These are phyloP conservation scores for Bombus waltoni DNA, from an alignment of 1,140 invertebrate species.

Conservation along the genomic window DNA sequence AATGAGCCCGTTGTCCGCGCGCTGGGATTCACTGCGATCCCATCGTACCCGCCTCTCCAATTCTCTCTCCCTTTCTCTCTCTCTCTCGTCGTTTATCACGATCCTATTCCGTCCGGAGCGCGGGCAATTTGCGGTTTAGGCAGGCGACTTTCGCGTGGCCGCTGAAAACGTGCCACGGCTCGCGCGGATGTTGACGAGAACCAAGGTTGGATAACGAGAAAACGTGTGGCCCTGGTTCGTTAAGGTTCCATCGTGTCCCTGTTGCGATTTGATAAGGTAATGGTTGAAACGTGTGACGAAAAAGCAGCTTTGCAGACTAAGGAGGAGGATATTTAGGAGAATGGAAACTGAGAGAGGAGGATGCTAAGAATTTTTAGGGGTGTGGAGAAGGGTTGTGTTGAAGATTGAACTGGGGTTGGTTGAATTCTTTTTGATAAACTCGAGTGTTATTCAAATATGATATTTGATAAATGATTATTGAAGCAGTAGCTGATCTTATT, in stretches of 20 bases:
- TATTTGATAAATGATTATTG: too few relatives aligned
- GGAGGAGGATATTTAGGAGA: not conserved
- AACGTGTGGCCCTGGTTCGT: not conserved
- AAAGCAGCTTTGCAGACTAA: not conserved
- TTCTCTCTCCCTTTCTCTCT: not conserved
- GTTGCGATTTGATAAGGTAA: not conserved
- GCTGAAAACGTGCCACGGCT: not conserved
- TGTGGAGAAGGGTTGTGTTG: not conserved
- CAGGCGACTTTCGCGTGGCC: not conserved
- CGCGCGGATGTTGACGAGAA: not conserved
- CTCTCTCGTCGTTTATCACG: conserved; percentile 13
- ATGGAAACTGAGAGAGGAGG: too few relatives aligned
- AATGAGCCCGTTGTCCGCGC: conserved; percentile 56
- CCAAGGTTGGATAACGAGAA: too few relatives aligned
- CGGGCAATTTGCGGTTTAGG: conserved; percentile 15
- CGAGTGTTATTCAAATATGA: too few relatives aligned
- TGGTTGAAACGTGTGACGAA: not conserved
- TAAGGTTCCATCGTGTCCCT: not conserved
- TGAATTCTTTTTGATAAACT: too few relatives aligned
- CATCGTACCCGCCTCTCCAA: not conserved
- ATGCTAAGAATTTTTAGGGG: too few relatives aligned
- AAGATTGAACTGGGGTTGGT: not conserved
- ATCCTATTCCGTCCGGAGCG: conserved; percentile 27
- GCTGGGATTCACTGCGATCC: conserved; percentile 28
- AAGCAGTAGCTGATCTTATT: too few relatives aligned